Evolutionary conservation across 2,797 vertebrate genomes (phyloP).

Genomic region (Peromyscus aztecus): DNA sequence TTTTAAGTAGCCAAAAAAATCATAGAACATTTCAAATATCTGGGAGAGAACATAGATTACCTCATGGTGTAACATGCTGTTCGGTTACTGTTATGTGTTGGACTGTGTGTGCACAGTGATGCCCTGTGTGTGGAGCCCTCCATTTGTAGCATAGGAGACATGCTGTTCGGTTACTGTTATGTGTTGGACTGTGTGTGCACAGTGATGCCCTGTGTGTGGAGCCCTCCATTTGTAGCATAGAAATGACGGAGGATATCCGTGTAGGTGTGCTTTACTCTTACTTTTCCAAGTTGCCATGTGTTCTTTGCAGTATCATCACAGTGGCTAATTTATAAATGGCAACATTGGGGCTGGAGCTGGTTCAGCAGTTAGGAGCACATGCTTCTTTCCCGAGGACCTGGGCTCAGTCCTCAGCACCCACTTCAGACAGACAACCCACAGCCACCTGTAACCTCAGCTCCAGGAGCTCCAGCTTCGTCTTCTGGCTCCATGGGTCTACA

Average conservation of each 20-base stretch:
- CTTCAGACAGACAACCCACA: not conserved
- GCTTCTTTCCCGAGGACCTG: not conserved
- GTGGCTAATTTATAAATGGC: constrained; percentile 19
- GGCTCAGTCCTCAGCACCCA: not conserved
- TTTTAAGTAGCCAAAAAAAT: constrained; percentile 14
- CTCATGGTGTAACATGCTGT: not conserved
- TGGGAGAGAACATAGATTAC: not conserved
- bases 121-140: not conserved
- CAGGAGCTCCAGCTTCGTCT: not conserved
- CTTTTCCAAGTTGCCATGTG: not conserved
- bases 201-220: not conserved
- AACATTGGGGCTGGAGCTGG: not conserved
- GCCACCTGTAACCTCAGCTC: not conserved
- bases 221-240: not conserved
- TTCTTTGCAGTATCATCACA: constrained; percentile 7
- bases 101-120: not conserved
- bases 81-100: not conserved
- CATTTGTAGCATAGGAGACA: not conserved
- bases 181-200: not conserved
- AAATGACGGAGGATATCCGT: not conserved
- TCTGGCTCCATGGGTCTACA: not conserved
- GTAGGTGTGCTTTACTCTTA: not conserved
- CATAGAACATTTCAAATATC: constrained; percentile 44
- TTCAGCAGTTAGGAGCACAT: not conserved
- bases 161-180: not conserved